A percentile compares a stretch with the other conserved stretches of the same genome.
Evolutionary conservation across 2,113 vertebrate genomes (phyloP).

Genomic region (Scomber colias): DNA sequence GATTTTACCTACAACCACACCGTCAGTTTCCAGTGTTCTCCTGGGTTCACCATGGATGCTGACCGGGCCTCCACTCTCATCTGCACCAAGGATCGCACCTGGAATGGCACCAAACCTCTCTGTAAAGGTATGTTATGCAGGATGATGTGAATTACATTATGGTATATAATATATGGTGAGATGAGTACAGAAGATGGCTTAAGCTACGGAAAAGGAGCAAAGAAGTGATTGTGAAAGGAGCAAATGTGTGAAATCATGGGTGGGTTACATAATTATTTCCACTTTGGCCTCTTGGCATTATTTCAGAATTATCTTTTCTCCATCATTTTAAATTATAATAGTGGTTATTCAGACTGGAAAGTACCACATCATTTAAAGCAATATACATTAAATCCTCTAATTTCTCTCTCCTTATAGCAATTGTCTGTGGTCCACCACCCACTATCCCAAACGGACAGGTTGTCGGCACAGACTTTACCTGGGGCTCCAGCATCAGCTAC

Average conservation of each 20-base stretch:
- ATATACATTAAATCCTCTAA: neutral
- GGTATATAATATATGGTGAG: neutral
- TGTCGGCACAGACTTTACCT: constrained; percentile 93
- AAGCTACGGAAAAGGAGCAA: neutral
- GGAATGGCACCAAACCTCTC: constrained; percentile 94
- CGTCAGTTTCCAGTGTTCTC: constrained; percentile 91
- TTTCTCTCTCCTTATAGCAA: constrained; percentile 81
- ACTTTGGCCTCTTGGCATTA: no score
- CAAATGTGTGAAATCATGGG: neutral
- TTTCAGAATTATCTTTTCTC: no score
- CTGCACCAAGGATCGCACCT: constrained; percentile 97
- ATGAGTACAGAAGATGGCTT: neutral
- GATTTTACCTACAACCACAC: constrained; percentile 92
- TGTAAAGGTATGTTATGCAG: constrained; percentile 89
- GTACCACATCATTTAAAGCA: neutral
- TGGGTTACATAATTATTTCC: no score
- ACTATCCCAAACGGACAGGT: constrained; percentile 93
- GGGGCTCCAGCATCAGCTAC: constrained; percentile 95
- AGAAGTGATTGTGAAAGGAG: neutral
- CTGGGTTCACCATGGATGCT: constrained; percentile 94
- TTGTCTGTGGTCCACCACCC: constrained; percentile 90
- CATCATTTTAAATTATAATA: neutral
- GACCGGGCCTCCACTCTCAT: constrained; percentile 89
- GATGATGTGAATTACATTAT: neutral
- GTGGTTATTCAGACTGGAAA: neutral